phyloP scores from a whole-genome alignment of 1,140 invertebrate genomes.

The Hyles euphorbiae region DNA sequence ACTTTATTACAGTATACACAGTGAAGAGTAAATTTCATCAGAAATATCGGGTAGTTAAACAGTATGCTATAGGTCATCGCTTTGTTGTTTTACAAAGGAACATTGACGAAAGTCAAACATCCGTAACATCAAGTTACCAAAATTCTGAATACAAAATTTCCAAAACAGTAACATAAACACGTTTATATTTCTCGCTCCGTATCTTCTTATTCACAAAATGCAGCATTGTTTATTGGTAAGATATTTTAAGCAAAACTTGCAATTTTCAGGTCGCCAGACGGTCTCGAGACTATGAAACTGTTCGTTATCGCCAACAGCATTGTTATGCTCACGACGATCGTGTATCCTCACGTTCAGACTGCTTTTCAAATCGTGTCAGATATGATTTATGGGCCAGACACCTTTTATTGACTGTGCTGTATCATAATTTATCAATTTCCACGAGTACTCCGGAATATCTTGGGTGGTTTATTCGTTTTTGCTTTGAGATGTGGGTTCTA shows the following conservation, averaged over 20 bases:
- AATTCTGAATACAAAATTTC: too few relatives aligned
- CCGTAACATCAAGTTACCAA: too few relatives aligned
- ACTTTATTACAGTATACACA: too few relatives aligned
- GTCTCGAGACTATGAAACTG: slow-evolving; percentile 64
- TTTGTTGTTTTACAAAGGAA: too few relatives aligned
- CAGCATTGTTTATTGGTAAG: not conserved
- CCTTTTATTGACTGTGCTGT: slow-evolving; percentile 12
- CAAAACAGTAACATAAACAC: too few relatives aligned
- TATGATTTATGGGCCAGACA: slow-evolving; percentile 46
- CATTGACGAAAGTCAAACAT: too few relatives aligned
- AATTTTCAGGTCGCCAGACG: slow-evolving; percentile 58
- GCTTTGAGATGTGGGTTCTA: not conserved
- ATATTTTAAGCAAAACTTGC: too few relatives aligned
- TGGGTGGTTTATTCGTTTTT: too few relatives aligned
- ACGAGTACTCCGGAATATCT: not conserved
- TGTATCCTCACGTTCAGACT: slow-evolving; percentile 50
- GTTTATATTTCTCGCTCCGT: not conserved
- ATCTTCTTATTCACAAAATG: slow-evolving; percentile 1
- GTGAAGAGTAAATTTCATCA: too few relatives aligned
- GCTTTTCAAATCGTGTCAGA: slow-evolving; percentile 48
- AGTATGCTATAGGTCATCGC: too few relatives aligned
- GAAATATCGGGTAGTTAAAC: too few relatives aligned
- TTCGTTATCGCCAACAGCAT: slow-evolving; percentile 66
- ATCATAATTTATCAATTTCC: slow-evolving; percentile 5
- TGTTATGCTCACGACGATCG: slow-evolving; percentile 55